Evolutionary conservation across 2,797 vertebrate genomes (phyloP).

Genomic region (Propithecus perrieri): DNA sequence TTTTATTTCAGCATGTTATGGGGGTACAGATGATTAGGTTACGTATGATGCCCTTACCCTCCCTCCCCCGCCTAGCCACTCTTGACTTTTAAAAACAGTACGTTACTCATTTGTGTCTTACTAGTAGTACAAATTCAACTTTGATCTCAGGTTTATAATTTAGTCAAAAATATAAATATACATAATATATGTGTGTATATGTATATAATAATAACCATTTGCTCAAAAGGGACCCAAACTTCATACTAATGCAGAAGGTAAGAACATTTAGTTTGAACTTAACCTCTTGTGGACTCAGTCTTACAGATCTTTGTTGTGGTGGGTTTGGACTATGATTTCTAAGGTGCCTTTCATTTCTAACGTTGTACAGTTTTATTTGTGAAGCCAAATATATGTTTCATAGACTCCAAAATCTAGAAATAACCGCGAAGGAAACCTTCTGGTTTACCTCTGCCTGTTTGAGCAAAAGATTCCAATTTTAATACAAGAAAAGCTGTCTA

Average conservation of each 20-base stretch:
- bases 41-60: too few species aligned
- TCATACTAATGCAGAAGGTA: background rate
- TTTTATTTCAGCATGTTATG: too few species aligned
- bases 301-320: constrained; percentile 17
- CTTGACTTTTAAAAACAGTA: constrained; percentile 15
- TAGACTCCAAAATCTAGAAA: background rate
- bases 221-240: background rate
- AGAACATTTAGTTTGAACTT: constrained; percentile 23
- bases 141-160: constrained; percentile 35
- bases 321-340: background rate
- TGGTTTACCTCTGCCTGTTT: background rate
- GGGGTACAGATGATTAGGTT: too few species aligned
- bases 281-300: background rate
- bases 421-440: background rate
- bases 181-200: background rate
- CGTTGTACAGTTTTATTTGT: background rate
- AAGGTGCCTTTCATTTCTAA: background rate
- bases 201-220: background rate
- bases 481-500: background rate
- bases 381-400: background rate
- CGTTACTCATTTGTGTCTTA: constrained; percentile 1
- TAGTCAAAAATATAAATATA: constrained; percentile 14
- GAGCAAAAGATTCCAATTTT: background rate
- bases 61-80: background rate
- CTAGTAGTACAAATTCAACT: background rate